A percentile compares a stretch with the other conserved stretches of the same genome.
These are phyloP conservation scores for Chrysopa pallens DNA, from an alignment of 1,140 invertebrate genomes.

Conservation along the genomic window DNA sequence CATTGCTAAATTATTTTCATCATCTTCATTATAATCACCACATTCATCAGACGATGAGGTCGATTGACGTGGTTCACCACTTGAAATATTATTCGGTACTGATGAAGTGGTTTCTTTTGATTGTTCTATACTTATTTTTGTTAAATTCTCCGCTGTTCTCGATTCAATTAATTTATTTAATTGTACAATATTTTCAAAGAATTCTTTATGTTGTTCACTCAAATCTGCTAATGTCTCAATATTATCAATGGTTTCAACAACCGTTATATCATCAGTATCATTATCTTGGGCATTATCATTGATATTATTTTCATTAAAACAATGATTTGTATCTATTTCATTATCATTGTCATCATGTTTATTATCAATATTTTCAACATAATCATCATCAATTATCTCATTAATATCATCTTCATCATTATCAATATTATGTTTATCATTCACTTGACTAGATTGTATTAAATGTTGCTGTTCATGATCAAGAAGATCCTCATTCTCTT, in stretches of 20 bases:
- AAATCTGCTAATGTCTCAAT: neutral
- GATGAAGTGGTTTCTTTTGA: slow-evolving; percentile 2
- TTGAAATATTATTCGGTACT: slow-evolving; percentile 3
- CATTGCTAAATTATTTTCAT: slow-evolving; percentile 36
- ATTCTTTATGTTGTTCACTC: slow-evolving; percentile 7
- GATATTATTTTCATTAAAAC: neutral
- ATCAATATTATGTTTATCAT: too few species aligned
- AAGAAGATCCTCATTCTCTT: neutral
- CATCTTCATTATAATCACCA: slow-evolving; percentile 34
- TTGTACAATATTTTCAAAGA: slow-evolving; percentile 12
- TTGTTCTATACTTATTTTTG: slow-evolving; percentile 5
- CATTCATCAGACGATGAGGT: slow-evolving; percentile 8
- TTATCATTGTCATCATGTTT: too few species aligned
- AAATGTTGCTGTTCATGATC: slow-evolving; percentile 5
- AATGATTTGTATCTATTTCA: neutral
- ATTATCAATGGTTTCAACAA: neutral
- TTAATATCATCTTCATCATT: neutral
- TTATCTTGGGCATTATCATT: neutral
- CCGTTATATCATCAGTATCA: neutral
- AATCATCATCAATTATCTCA: neutral
- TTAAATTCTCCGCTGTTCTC: slow-evolving; percentile 5
- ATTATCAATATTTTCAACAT: neutral
- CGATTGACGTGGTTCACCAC: neutral
- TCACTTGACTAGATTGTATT: neutral
- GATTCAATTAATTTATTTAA: slow-evolving; percentile 12